A percentile compares a stretch with the other conserved stretches of the same genome.
These are phyloP conservation scores for Acipenser ruthenus DNA, from an alignment of 2,797 vertebrate species.

Conservation along the genomic window DNA sequence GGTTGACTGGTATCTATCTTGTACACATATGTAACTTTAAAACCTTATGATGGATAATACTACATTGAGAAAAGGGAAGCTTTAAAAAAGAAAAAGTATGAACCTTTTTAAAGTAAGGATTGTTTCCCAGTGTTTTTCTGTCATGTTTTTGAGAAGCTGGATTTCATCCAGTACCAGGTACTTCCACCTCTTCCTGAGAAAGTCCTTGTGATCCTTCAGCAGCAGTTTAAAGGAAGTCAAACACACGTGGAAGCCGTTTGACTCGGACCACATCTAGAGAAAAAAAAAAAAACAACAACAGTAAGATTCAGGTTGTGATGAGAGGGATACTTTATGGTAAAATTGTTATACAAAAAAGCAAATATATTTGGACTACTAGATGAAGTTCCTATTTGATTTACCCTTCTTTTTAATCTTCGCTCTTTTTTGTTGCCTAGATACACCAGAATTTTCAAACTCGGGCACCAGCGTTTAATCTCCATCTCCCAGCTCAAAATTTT, in stretches of 20 bases:
- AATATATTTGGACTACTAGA: neutral
- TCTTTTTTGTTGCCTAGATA: slow-evolving; percentile 83
- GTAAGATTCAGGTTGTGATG: neutral
- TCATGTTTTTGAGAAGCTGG: slow-evolving; percentile 83
- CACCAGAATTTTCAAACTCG: slow-evolving; percentile 84
- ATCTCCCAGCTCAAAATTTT: slow-evolving; percentile 91
- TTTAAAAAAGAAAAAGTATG: neutral
- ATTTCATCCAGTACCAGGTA: slow-evolving; percentile 84
- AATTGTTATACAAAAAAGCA: neutral
- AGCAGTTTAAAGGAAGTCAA: slow-evolving; percentile 88
- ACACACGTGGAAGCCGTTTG: slow-evolving; percentile 83
- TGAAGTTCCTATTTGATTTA: slow-evolving; percentile 33
- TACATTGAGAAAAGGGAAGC: no score
- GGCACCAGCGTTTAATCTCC: slow-evolving; percentile 96
- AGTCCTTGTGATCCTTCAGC: slow-evolving; percentile 78
- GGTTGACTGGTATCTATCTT: no score
- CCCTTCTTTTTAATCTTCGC: slow-evolving; percentile 82
- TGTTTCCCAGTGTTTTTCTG: slow-evolving; percentile 83
- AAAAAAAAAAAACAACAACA: neutral
- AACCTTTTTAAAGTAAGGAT: slow-evolving; percentile 79
- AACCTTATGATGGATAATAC: no score
- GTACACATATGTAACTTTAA: no score
- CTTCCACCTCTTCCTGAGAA: slow-evolving; percentile 74
- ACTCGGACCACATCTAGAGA: slow-evolving; percentile 62
- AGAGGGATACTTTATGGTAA: neutral